Evolutionary conservation across 2,113 vertebrate species (phyloP).

Genomic region (Neolamprologus caudopunctatus): DNA sequence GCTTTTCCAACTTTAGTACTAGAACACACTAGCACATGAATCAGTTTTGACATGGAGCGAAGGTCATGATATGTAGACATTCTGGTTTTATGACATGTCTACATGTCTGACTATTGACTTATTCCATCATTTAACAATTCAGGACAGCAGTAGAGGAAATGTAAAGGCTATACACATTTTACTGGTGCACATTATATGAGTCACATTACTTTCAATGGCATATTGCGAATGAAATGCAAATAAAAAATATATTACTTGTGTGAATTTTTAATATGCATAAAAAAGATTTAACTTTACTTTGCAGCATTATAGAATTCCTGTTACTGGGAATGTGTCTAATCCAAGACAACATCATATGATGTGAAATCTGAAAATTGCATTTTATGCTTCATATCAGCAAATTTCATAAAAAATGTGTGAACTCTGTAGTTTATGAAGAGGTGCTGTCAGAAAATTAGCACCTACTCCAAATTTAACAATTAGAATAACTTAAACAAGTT

Average conservation of each 20-base stretch:
- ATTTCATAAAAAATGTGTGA: neutral
- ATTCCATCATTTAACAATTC: neutral
- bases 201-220: neutral
- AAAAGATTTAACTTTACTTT: neutral
- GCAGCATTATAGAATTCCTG: neutral
- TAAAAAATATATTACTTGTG: neutral
- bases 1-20: neutral
- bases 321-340: neutral
- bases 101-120: neutral
- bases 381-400: neutral
- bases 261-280: neutral
- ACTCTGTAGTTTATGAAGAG: neutral
- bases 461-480: neutral
- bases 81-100: neutral
- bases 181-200: neutral
- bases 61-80: neutral
- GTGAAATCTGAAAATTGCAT: neutral
- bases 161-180: neutral
- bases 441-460: neutral
- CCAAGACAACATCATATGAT: neutral
- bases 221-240: neutral
- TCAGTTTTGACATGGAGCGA: neutral
- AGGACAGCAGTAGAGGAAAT: neutral
- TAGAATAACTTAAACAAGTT: neutral
- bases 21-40: neutral